Conservation (phyloP, 2,797 vertebrate species). For the Pogonophryne albipinna region DNA sequence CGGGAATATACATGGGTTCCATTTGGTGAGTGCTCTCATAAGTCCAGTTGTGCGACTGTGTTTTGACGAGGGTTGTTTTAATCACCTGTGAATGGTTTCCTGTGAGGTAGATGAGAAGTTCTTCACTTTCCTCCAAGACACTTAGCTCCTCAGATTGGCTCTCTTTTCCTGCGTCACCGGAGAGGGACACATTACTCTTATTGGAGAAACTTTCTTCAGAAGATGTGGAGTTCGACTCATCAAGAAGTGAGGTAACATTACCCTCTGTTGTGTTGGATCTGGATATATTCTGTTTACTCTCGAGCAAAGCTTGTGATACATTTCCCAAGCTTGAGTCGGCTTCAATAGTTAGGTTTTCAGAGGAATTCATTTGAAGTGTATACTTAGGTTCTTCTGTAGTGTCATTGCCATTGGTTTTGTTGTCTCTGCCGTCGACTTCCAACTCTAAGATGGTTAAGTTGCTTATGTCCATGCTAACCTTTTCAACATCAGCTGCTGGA, state of each 20-base stretch:
- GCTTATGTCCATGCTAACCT: neutral
- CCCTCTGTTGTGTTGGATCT: constrained; percentile 32
- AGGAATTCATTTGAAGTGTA: constrained; percentile 7
- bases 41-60: constrained; percentile 77
- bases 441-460: constrained; percentile 36
- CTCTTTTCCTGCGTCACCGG: neutral
- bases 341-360: constrained; percentile 9
- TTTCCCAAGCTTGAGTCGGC: constrained; percentile 39
- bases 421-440: constrained; percentile 14
- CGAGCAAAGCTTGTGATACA: constrained; percentile 2
- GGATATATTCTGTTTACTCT: constrained; percentile 41
- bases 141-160: constrained; percentile 33
- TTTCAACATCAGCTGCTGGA: neutral
- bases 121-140: constrained; percentile 65
- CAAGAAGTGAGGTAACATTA: constrained; percentile 8
- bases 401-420: constrained; percentile 23
- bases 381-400: constrained; percentile 5
- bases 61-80: constrained; percentile 75
- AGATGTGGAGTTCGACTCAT: constrained; percentile 35
- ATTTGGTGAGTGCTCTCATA: constrained; percentile 77
- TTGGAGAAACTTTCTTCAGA: constrained; percentile 34
- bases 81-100: constrained; percentile 75
- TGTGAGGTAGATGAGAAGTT: constrained; percentile 82
- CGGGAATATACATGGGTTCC: constrained; percentile 69
- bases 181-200: constrained; percentile 26